Evolutionary conservation across 2,797 vertebrate species (phyloP).

Genomic region (Parauchenoglanis punctatus): DNA sequence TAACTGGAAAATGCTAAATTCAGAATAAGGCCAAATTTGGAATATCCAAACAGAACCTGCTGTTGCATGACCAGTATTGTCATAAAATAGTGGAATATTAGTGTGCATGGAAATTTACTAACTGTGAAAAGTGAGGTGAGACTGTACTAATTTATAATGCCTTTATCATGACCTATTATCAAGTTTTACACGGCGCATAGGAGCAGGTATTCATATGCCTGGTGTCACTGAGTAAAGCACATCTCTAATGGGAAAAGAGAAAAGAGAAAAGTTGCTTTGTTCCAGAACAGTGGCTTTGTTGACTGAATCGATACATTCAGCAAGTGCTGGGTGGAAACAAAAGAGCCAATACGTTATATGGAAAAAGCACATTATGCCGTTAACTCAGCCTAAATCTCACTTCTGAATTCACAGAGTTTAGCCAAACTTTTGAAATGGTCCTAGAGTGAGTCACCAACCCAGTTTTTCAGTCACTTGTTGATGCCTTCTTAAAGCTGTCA

Average conservation of each 20-base stretch:
- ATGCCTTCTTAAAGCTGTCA: slow-evolving; percentile 37
- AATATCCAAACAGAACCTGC: no score
- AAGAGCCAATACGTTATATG: background rate
- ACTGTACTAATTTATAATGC: background rate
- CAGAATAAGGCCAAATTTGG: no score
- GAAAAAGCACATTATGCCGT: slow-evolving; percentile 6
- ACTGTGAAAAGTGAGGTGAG: no score
- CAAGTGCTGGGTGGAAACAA: background rate
- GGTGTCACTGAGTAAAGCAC: background rate
- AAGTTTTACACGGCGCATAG: no score
- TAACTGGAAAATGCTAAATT: no score
- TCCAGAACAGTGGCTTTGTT: background rate
- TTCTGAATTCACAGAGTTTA: background rate
- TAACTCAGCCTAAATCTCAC: background rate
- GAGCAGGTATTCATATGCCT: background rate
- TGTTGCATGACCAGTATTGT: no score
- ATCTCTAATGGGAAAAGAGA: background rate
- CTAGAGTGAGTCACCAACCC: slow-evolving; percentile 23
- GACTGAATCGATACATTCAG: background rate
- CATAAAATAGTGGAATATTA: no score
- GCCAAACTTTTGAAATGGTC: background rate
- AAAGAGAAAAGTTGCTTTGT: slow-evolving; percentile 2
- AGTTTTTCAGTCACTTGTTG: slow-evolving; percentile 3
- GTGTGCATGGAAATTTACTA: no score
- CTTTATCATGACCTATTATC: background rate